phyloP scores from a whole-genome alignment of 1,140 invertebrate species.

The Apis mellifera region DNA sequence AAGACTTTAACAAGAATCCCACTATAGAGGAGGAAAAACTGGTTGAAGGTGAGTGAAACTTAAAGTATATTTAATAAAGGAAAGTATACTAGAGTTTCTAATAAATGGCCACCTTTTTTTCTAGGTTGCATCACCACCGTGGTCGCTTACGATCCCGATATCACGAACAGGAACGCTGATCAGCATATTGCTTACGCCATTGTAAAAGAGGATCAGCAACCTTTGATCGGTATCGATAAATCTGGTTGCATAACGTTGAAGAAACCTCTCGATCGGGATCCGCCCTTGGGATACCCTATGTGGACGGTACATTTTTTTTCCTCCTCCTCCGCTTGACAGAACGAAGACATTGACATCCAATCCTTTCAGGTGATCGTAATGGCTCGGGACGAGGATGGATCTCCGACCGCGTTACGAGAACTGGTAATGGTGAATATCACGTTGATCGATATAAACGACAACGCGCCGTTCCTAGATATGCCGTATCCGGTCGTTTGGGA shows the following conservation, averaged over 20 bases:
- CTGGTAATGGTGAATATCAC: conserved; percentile 88
- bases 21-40: conserved; percentile 87
- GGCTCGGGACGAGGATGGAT: conserved; percentile 90
- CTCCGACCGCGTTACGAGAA: conserved; percentile 82
- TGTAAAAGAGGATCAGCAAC: conserved; percentile 86
- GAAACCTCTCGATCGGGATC: conserved; percentile 93
- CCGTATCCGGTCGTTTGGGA: conserved; percentile 90
- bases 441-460: conserved; percentile 94
- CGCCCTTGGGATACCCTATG: conserved; percentile 89
- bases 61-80: too few species aligned
- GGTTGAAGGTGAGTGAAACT: conserved; percentile 82
- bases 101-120: too few species aligned
- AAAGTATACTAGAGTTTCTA: too few species aligned
- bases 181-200: conserved; percentile 91
- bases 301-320: conserved; percentile 82
- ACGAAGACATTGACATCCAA: too few species aligned
- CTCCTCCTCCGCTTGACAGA: not conserved
- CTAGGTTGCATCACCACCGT: conserved; percentile 82
- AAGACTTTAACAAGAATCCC: conserved; percentile 84
- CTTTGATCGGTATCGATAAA: conserved; percentile 87
- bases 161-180: conserved; percentile 86
- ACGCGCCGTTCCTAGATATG: conserved; percentile 92
- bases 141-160: conserved; percentile 91
- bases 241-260: conserved; percentile 88
- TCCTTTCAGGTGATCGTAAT: conserved; percentile 88